Evolutionary conservation across 2,797 vertebrate species (phyloP).

Genomic region (Semaprochilodus insignis): DNA sequence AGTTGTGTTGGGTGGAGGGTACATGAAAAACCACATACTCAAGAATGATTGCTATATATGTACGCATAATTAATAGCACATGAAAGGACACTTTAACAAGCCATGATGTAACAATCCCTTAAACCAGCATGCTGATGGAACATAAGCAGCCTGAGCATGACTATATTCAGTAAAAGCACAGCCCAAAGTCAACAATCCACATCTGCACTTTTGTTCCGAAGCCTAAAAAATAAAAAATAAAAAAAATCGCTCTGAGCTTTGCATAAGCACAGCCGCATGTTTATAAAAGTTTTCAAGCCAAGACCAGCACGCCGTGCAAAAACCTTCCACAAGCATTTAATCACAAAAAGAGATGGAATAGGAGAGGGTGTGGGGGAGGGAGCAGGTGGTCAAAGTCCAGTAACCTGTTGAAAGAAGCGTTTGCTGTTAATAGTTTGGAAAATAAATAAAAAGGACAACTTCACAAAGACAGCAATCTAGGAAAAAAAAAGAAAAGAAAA

Average conservation of each 20-base stretch:
- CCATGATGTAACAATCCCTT: constrained; percentile 15
- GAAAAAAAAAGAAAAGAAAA: neutral
- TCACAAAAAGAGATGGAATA: neutral
- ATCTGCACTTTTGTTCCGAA: constrained; percentile 2
- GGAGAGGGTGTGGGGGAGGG: constrained; percentile 66
- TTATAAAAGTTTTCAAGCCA: constrained; percentile 50
- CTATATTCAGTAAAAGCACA: constrained; percentile 33
- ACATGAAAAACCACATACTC: neutral
- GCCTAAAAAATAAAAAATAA: neutral
- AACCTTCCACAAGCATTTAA: constrained; percentile 38
- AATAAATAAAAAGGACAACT: constrained; percentile 6
- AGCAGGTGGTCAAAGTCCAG: constrained; percentile 41
- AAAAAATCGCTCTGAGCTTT: neutral
- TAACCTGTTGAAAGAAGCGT: constrained; percentile 57
- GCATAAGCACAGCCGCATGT: constrained; percentile 45
- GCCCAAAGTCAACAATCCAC: constrained; percentile 4
- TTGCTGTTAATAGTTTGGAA: constrained; percentile 48
- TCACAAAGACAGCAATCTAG: constrained; percentile 30
- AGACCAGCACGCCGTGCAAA: constrained; percentile 56
- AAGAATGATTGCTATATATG: constrained; percentile 8
- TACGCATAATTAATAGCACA: constrained; percentile 15
- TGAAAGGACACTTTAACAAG: constrained; percentile 23
- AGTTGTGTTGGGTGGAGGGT: neutral
- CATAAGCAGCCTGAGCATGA: constrained; percentile 27
- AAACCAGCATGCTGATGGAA: constrained; percentile 45